Conservation (phyloP, 2,888 invertebrate species). For the Drosophila quinaria region DNA sequence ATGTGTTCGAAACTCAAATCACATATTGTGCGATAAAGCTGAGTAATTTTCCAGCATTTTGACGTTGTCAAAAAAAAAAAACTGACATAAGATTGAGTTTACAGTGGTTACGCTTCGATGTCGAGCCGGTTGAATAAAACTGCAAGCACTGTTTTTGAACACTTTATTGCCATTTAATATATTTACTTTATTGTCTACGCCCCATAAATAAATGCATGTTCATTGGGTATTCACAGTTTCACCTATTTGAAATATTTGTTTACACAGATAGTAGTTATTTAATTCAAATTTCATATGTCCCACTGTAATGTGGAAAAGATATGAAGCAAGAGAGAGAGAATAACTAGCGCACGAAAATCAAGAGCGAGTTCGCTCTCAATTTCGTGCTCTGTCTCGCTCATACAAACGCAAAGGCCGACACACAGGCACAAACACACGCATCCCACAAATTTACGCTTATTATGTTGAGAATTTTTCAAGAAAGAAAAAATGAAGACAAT, state of each 20-base stretch:
- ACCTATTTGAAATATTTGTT: not conserved
- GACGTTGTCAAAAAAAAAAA: slow-evolving; percentile 62
- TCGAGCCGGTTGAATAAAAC: slow-evolving; percentile 41
- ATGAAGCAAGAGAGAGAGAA: slow-evolving; percentile 44
- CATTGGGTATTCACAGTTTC: slow-evolving; percentile 11
- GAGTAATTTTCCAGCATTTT: slow-evolving; percentile 65
- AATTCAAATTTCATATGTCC: slow-evolving; percentile 37
- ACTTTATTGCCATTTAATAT: not conserved
- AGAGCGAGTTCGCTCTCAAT: slow-evolving; percentile 34
- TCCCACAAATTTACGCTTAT: slow-evolving; percentile 71
- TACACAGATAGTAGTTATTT: slow-evolving; percentile 33
- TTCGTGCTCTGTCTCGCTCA: slow-evolving; percentile 28
- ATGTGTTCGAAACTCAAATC: slow-evolving; percentile 56
- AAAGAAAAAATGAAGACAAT: slow-evolving; percentile 38
- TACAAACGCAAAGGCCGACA: slow-evolving; percentile 25
- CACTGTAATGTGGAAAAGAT: slow-evolving; percentile 63
- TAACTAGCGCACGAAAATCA: slow-evolving; percentile 57
- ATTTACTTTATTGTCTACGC: not conserved
- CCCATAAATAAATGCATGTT: not conserved
- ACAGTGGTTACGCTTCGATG: slow-evolving; percentile 41
- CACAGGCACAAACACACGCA: slow-evolving; percentile 37
- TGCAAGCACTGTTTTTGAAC: not conserved
- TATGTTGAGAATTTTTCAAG: slow-evolving; percentile 81
- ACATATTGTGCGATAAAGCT: slow-evolving; percentile 37
- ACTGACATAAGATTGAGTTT: slow-evolving; percentile 48